Evolutionary conservation across 2,113 vertebrate genomes (phyloP), one percentile per base, ranked within the genome.

Genomic region (Rhombomys opimus): DNA sequence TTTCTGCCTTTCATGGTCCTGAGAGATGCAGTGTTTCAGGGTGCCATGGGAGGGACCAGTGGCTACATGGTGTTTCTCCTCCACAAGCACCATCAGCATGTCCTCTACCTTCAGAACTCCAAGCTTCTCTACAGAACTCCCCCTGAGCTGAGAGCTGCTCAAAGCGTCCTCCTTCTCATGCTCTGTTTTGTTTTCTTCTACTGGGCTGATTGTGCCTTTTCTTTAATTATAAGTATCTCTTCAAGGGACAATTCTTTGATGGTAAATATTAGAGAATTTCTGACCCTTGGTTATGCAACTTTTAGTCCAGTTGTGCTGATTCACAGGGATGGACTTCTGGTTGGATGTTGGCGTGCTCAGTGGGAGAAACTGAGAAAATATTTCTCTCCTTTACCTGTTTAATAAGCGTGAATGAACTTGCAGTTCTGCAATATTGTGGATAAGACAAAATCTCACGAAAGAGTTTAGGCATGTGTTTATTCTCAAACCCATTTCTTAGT

Each of bases 161-260:
- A 46, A 0, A 95, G 65, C 46, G 22, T 86, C 18, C 87, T 95
- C 25, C n/a, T 91, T 22, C 72, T 93, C 14, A 95, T 95, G 84
- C 50, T 91, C 12, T 97, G 57, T 35, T 97, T 96, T 73, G 72
- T 22, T 61, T 78, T 89, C 27, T 93, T 95, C 82, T 80, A 80
- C 70, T 95, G 84, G 91, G 10, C 32, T 35, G 72, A 91, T 7
- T 93, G 20, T 68, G 20, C 59, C 18, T 5, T 80, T n/a, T 41
- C 30, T 70, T 38, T 93, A 5, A 15, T 15, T 52, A 7, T 93
- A 1, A 54, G 27, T 61, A 30, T 13, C 0, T 68, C 25, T 25
- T 35, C 80, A 12, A 2, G 46, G 0, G 61, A 89, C 22, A 30
- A 91, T 14, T 67, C 5, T 4, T 5, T 2, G 12, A 22, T 84